Base-by-base conservation (phyloP, 2,113 vertebrate genomes). In the Speoplatyrhinus poulsoni region DNA sequence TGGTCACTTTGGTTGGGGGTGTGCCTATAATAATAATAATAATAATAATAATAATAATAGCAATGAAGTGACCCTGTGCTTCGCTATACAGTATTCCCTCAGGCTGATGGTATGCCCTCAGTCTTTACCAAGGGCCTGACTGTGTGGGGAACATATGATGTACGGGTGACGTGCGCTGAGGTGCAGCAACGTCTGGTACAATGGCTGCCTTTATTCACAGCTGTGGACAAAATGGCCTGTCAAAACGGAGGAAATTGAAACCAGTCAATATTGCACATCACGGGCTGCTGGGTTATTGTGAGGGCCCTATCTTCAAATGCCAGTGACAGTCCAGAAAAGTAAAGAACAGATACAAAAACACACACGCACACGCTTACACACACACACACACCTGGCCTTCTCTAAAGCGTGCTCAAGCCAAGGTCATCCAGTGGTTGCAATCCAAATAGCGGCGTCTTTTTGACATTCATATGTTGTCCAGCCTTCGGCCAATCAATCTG, bases 221-320 rank as follows among this genome's bases (percentile, higher is more conserved):
- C 66, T 63, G 70, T 3, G 57, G 72, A 60, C 83, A 73, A 76
- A 83, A 85, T 73, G 65, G 67, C 57, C 77, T 84, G 88, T 85
- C 84, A 82, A 64, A 69, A 58, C 7, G 74, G 74, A 82, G 85
- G 79, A 87, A 87, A 91, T 82, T 78, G 86, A 87, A 87, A 85
- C 78, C 78, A 65, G 77, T 83, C 82, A 46, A 76, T 81, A 79
- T 57, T 12, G 36, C 32, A 61, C 70, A 60, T 82, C 76, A 46
- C 47, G 6, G 76, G 59, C 62, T 15, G 57, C 66, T 26, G 41
- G n/a, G 12, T 55, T 26, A 63, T 73, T 68, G 74, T 75, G 77
- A 53, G 16, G 71, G 73, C 46, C 19, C 76, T 50, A 69, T 80
- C 82, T 78, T 60, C 52, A 68, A 52, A 72, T 74, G 77, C 53